Base-by-base conservation (phyloP, 2,113 vertebrate species). In the Gadus macrocephalus region DNA sequence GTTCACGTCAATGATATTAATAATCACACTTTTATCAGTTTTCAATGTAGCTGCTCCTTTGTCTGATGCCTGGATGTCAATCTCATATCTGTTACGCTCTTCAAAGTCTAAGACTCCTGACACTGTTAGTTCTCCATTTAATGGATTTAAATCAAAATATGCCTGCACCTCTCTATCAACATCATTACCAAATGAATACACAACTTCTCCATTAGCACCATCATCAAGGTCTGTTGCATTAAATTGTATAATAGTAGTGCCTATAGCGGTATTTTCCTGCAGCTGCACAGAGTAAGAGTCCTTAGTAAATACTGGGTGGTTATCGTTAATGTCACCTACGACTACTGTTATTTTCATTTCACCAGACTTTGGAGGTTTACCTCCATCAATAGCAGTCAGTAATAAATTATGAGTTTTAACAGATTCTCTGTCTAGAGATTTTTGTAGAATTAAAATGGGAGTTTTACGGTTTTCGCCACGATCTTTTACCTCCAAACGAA, bases 161-260 rank as follows among this genome's bases (percentile, higher is more conserved):
- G n/a, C 67, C 0, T 73, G 49, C 0, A 89, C 4, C 11, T 60
- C 75, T 8, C 28, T 62, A 67, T 53, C 77, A 1, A 88, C 19
- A 53, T 71, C 84, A 4, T 78, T 85, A 0, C 86, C 69, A n/a
- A 92, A 89, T 0, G 87, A 81, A 17, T 89, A 92, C 19, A 78
- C 3, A 0, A 91, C 70, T 0, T 88, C 75, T 9, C 87, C 88
- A 5, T 78, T 88, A 1, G 25, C 3, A 2, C 87, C 87, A 0
- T 86, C 81, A 68, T 92, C 91, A 11, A 74, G 69, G 76, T 92
- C 91, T 0, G 81, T 87, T 8, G 90, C 88, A 68, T 88, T 90
- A 0, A 92, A 84, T 53, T 79, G 78, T n/a, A 88, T 1, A 0
- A 91, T 75, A 0, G 66, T 64, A 15, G 80, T 83, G 0, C 81